Evolutionary conservation across 2,888 invertebrate genomes (phyloP), one percentile per base, ranked within the genome.

Genomic region (Cerceris ruficornis): DNA sequence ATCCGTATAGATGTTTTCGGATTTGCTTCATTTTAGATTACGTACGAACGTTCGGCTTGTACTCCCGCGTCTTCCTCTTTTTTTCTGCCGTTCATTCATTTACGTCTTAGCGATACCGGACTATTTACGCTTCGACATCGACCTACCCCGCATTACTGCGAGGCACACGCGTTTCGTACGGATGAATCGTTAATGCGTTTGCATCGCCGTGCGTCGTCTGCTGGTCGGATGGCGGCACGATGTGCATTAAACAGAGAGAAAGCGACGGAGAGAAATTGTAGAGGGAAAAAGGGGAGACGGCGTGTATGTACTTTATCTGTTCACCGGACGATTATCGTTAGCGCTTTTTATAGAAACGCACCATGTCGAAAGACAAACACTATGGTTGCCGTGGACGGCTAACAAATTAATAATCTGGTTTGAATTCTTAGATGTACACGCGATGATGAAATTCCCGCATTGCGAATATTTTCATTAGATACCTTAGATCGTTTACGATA

Each of bases 181-280:
- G 71, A 77, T 71, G 77, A 77, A 78, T 78, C 78, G 78, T 78
- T 78, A 78, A 72, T 72, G 78, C 72, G 78, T 72, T 67, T 57
- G 57, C 17, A 17, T 78, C 67, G 71, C 72, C 68, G 64, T 72
- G 64, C 52, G 64, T 78, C 72, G 78, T 78, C 78, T 78, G 78
- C 60, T 78, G 64, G 28, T 28, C 28, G 28, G 68, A 72, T 60
- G 76, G 66, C 59, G 78, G 65, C 55, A 78, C 64, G 57, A 49
- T 67, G 60, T 59, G 28, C 28, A 62, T 54, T 72, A 64, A 68
- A 77, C 67, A 8, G 62, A 76, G 71, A 62, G 59, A 60, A 69
- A 75, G 42, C 9, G 43, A 76, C 43, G 55, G 49, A 59, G 55
- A 17, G 69, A 52, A 50, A 41, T 28, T 11, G 9, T 54, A 17